phyloP scores from a whole-genome alignment of 2,113 vertebrate species.

The Tympanuchus pallidicinctus region DNA sequence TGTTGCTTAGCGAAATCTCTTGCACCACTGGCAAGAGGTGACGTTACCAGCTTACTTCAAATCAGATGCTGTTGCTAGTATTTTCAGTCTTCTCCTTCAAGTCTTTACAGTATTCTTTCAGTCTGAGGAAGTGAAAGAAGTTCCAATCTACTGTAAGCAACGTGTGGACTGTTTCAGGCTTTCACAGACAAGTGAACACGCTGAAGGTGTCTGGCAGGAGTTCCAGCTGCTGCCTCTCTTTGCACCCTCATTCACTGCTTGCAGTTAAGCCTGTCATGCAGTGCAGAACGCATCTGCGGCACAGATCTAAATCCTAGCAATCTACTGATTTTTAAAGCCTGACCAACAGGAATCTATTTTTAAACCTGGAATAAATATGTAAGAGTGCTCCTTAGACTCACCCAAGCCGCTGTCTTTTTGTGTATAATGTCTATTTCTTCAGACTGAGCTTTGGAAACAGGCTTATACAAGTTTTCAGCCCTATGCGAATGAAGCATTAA shows the following conservation, averaged over 20 bases:
- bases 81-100: background rate
- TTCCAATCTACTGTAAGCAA: background rate
- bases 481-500: background rate
- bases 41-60: background rate
- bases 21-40: background rate
- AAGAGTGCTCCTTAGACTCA: background rate
- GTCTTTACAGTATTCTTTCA: background rate
- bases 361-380: background rate
- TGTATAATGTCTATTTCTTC: background rate
- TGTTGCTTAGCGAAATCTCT: background rate
- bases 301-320: background rate
- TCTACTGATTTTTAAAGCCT: background rate
- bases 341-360: background rate
- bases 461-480: background rate
- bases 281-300: background rate
- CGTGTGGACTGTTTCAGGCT: background rate
- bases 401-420: background rate
- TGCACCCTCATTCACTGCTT: background rate
- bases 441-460: background rate
- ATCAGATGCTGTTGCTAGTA: background rate
- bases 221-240: background rate
- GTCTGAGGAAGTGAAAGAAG: background rate
- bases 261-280: background rate
- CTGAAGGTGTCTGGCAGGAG: background rate
- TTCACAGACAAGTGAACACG: background rate